Percentiles rank a stretch among this genome's conserved stretches.
phyloP scores from a whole-genome alignment of 2,888 invertebrate genomes.

The Dioctria linearis region DNA sequence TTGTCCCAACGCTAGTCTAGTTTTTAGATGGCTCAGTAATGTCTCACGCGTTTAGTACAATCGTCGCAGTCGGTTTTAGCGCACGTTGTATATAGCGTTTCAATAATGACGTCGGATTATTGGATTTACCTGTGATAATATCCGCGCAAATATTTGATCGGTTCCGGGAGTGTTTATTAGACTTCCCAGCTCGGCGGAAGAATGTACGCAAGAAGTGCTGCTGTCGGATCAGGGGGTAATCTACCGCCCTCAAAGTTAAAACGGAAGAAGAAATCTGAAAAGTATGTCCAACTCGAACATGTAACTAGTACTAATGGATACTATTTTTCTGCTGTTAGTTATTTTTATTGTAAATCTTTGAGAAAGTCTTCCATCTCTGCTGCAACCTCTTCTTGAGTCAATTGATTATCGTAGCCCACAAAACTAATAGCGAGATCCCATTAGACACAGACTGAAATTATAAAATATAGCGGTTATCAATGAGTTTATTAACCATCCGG shows the following conservation, averaged over 20 bases:
- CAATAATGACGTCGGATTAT: conserved; percentile 5
- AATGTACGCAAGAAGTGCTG: conserved; percentile 45
- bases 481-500: neutral
- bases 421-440: too few relatives aligned
- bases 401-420: neutral
- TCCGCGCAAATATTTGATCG: neutral
- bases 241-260: conserved; percentile 35
- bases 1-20: conserved; percentile 17
- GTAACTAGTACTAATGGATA: conserved; percentile 21
- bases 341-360: too few relatives aligned
- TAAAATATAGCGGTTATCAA: neutral
- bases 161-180: neutral
- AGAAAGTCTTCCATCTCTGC: too few relatives aligned
- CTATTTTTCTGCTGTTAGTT: neutral
- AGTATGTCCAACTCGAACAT: conserved; percentile 15
- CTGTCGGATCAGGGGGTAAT: neutral
- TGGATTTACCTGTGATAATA: neutral
- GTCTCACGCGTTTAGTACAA: neutral
- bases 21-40: conserved; percentile 34
- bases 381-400: too few relatives aligned
- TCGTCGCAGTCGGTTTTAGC: conserved; percentile 10
- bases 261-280: conserved; percentile 41
- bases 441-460: neutral
- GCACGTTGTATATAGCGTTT: conserved; percentile 10
- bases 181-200: neutral